Percentiles rank a stretch among this genome's conserved stretches.
Evolutionary conservation across 1,140 invertebrate species (phyloP).

Genomic region (Aporrectodea caliginosa): DNA sequence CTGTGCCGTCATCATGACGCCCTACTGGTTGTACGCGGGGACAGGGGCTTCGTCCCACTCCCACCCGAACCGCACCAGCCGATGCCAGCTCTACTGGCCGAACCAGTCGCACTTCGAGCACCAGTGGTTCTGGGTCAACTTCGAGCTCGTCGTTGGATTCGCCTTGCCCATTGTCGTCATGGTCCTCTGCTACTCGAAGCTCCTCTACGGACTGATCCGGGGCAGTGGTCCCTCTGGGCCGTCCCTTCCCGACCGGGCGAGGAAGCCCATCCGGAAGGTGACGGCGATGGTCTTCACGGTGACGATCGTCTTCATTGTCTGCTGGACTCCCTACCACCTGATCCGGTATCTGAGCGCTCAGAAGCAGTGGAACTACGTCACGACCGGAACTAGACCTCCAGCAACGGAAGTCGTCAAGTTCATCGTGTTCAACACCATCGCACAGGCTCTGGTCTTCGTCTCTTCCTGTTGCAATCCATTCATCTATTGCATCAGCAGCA

Average conservation of each 20-base stretch:
- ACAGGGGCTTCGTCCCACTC: conserved; percentile 40
- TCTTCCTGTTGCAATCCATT: conserved; percentile 17
- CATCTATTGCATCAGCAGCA: conserved; percentile 14
- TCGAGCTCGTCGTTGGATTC: conserved; percentile 22
- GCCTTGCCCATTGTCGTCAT: conserved; percentile 14
- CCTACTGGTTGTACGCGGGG: conserved; percentile 81
- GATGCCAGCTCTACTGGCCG: conserved; percentile 11
- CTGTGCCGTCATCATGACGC: conserved; percentile 64
- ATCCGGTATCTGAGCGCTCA: not conserved
- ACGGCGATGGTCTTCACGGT: conserved; percentile 20
- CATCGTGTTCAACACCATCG: conserved; percentile 17
- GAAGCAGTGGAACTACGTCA: not conserved
- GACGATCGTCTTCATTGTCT: conserved; percentile 16
- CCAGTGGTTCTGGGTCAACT: conserved; percentile 19
- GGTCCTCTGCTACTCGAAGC: conserved; percentile 14
- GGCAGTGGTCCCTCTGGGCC: not conserved
- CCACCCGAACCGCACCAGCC: too few species aligned
- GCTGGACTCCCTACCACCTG: conserved; percentile 13
- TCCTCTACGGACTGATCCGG: not conserved
- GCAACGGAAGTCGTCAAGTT: not conserved
- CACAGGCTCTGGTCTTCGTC: conserved; percentile 6
- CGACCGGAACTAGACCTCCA: not conserved
- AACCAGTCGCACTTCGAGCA: not conserved
- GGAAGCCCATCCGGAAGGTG: conserved; percentile 10
- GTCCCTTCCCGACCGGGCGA: not conserved